phyloP scores from a whole-genome alignment of 1,140 invertebrate species.

The Heliconius himera region DNA sequence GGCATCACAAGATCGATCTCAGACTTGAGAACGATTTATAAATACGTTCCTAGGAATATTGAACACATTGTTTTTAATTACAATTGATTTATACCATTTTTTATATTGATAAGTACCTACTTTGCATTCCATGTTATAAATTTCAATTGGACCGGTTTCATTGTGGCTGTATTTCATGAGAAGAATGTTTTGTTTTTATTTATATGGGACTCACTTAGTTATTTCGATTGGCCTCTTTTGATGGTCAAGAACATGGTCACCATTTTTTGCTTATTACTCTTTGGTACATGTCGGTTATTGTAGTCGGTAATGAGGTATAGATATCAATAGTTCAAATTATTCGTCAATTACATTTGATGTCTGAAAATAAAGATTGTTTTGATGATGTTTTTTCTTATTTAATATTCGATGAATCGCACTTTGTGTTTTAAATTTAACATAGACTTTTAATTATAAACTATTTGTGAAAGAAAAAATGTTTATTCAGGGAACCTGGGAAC shows the following conservation, averaged over 20 bases:
- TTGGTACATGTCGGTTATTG: constrained; percentile 26
- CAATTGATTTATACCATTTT: neutral
- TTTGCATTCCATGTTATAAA: neutral
- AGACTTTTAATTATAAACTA: neutral
- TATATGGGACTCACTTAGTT: neutral
- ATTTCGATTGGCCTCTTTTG: neutral
- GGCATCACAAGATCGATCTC: too few relatives aligned
- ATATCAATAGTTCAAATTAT: constrained; percentile 21
- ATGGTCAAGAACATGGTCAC: constrained; percentile 3
- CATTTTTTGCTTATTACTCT: constrained; percentile 38
- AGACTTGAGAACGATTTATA: too few relatives aligned
- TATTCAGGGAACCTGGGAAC: neutral
- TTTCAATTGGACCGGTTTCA: neutral
- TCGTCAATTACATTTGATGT: neutral
- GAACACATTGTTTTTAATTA: neutral
- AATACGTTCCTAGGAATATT: neutral
- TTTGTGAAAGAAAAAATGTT: too few relatives aligned
- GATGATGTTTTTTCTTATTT: neutral
- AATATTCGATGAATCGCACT: neutral
- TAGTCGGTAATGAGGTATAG: constrained; percentile 30
- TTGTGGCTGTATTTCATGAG: constrained; percentile 17
- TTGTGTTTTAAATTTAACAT: neutral
- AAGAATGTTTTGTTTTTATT: constrained; percentile 28
- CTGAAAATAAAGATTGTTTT: neutral
- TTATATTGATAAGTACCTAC: neutral